Percentiles rank a stretch among this genome's conserved stretches.
Conservation (phyloP, 2,797 vertebrate species). For the Sebastes vulpes region DNA sequence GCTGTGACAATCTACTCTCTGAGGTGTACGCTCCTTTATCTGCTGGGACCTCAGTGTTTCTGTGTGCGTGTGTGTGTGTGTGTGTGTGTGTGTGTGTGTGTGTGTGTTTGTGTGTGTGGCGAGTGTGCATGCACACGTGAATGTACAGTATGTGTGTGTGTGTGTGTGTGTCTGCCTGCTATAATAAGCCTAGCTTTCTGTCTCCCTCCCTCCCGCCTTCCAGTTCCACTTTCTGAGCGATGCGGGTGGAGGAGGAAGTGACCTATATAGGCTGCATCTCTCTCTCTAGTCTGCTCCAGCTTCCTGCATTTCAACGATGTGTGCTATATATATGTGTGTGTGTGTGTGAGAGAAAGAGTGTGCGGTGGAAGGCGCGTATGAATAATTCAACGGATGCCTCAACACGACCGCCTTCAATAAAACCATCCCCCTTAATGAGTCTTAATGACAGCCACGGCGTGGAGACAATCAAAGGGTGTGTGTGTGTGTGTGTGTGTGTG, state of each 20-base stretch:
- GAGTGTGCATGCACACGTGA: conserved; percentile 64
- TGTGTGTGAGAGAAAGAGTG: conserved; percentile 33
- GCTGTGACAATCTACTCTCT: conserved; percentile 74
- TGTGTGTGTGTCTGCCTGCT: conserved; percentile 58
- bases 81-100: conserved; percentile 29
- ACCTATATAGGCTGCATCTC: conserved; percentile 85
- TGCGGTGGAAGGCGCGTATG: conserved; percentile 63
- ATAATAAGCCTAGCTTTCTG: conserved; percentile 78
- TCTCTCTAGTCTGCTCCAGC: conserved; percentile 64
- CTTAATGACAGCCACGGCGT: conserved; percentile 84
- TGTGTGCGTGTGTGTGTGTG: conserved; percentile 10
- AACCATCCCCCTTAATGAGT: conserved; percentile 87
- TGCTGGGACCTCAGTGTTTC: conserved; percentile 54
- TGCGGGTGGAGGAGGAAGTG: conserved; percentile 85
- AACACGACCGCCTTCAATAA: conserved; percentile 83
- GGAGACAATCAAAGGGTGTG: conserved; percentile 79
- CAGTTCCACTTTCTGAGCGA: conserved; percentile 81
- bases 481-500: conserved; percentile 32
- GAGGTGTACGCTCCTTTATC: conserved; percentile 74
- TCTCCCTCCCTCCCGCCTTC: conserved; percentile 69
- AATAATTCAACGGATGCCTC: conserved; percentile 85
- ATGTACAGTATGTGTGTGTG: conserved; percentile 56
- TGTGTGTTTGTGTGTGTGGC: conserved; percentile 7
- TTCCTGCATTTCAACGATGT: conserved; percentile 66
- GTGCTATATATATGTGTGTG: conserved; percentile 21